Conservation (phyloP, 2,888 invertebrate species). For the Thereva unica region DNA sequence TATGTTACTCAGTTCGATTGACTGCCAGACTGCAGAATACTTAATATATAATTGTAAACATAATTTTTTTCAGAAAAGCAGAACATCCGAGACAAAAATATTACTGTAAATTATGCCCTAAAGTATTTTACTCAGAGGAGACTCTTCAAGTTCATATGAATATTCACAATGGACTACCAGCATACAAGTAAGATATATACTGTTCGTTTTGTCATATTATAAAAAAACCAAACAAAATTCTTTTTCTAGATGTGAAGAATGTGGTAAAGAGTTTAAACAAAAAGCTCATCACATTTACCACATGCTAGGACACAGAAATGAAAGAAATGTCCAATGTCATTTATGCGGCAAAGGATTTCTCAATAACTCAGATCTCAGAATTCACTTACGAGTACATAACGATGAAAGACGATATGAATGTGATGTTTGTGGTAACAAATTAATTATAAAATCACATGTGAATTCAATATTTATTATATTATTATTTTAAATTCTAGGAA, state of each 20-base stretch:
- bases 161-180: conserved; percentile 46
- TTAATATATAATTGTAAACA: not conserved
- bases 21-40: not conserved
- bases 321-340: conserved; percentile 48
- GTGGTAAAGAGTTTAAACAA: conserved; percentile 48
- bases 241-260: conserved; percentile 45
- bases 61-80: conserved; percentile 39
- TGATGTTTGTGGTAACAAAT: conserved; percentile 48
- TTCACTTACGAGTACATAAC: conserved; percentile 47
- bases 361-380: conserved; percentile 47
- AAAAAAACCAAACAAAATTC: not conserved
- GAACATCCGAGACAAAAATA: conserved; percentile 41
- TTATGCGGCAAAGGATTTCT: conserved; percentile 48
- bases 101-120: conserved; percentile 44
- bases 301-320: conserved; percentile 47
- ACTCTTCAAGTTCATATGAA: conserved; percentile 46
- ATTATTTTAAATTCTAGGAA: conserved; percentile 41
- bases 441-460: not conserved
- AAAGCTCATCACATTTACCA: conserved; percentile 48
- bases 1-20: conserved; percentile 37
- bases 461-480: not conserved
- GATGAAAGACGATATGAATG: conserved; percentile 48
- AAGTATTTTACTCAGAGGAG: conserved; percentile 44
- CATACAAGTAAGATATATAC: conserved; percentile 41
- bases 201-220: not conserved